Evolutionary conservation across 1,140 invertebrate species (phyloP), one percentile per base, ranked within the genome.

Genomic region (Drosophila insularis): DNA sequence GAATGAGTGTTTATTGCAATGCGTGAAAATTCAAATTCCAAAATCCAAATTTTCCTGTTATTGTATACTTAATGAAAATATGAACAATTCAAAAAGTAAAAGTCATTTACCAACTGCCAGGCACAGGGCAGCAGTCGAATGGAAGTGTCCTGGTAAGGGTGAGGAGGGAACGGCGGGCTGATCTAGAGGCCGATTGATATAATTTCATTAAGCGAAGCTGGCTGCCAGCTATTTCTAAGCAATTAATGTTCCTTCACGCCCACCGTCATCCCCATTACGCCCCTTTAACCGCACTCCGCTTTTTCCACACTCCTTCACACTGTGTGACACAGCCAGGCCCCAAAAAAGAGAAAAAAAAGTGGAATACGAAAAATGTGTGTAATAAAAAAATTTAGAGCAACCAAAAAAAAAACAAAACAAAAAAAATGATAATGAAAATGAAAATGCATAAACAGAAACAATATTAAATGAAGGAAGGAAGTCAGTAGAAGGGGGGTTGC

Each of bases 351-450:
- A 56, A 40, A 17, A 23, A 54, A 54, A 68, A 71, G 67, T 53
- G 37, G 43, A 68, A 61, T 60, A 59, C 72, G 54, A 66, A 74
- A 82, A 75, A 70, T 70, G 66, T 43, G 68, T 55, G 66, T 78
- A 82, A 71, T 82, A 87, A 80, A 67, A 85, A 85, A 85, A 80
- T 37, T 37, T 70, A 75, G 74, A 66, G 63, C 67, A 43, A 68
- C 40, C 14, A 7, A 4, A 4, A 35, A 35, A 4, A 35, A 37
- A 21, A 21, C 4, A 27, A 37, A n/a, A n/a, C n/a, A n/a, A 37
- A 63, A 69, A 69, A 69, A 74, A 87, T 72, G 84, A 89, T 80
- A 87, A 89, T 89, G 80, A 89, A 80, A 89, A 89, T 89, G 77
- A 78, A 89, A 89, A 89, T 89, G 71, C 78, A 87, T 89, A 89